Evolutionary conservation across 2,888 invertebrate species (phyloP).

Genomic region (Sesamia inferens): DNA sequence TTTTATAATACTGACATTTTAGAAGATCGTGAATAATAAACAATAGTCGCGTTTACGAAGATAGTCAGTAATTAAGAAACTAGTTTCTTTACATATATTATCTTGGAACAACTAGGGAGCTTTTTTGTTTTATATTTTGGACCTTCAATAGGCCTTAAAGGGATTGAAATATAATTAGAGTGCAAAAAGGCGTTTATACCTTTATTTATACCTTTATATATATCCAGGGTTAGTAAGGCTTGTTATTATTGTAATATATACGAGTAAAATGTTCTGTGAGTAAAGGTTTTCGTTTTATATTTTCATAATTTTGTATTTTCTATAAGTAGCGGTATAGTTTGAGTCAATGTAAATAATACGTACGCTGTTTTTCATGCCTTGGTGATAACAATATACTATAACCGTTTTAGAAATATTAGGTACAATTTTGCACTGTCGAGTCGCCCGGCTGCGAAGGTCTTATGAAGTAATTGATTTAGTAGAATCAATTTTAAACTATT

Average conservation of each 20-base stretch:
- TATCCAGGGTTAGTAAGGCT: not conserved
- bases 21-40: too few relatives aligned
- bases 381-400: not conserved
- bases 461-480: not conserved
- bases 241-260: too few relatives aligned
- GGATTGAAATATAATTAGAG: not conserved
- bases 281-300: not conserved
- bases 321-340: not conserved
- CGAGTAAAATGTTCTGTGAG: not conserved
- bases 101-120: slow-evolving; percentile 10
- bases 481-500: slow-evolving; percentile 5
- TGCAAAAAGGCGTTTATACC: not conserved
- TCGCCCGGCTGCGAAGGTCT: not conserved
- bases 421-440: not conserved
- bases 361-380: not conserved
- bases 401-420: not conserved
- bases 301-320: not conserved
- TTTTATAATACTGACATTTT: too few relatives aligned
- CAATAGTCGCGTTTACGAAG: too few relatives aligned
- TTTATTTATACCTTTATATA: slow-evolving; percentile 1
- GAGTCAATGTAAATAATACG: not conserved
- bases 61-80: too few relatives aligned
- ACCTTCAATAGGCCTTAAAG: not conserved
- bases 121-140: slow-evolving; percentile 23
- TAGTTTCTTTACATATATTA: too few relatives aligned